Base-by-base conservation (phyloP, 2,888 invertebrate genomes). In the Agrotis segetum region DNA sequence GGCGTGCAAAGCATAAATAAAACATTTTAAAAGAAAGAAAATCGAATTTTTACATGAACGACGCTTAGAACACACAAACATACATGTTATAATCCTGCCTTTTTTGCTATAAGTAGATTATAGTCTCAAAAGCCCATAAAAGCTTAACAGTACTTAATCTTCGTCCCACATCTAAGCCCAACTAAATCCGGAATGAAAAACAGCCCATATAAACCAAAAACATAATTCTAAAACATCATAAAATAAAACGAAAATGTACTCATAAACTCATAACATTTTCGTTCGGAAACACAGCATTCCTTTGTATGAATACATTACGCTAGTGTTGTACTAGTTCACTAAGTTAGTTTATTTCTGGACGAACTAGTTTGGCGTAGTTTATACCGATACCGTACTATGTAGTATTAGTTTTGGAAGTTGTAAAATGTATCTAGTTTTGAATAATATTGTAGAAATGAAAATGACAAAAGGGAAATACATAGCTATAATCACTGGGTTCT, bases 281-380 rank as follows among this genome's bases (percentile, higher is more conserved):
- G 21, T 81, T 68, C 40, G 7, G 58, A 56, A 67, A 53, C 55
- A 44, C 40, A 49, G 56, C 77, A 78, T 78, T 65, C 77, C 77
- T 40, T 64, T 64, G 77, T 63, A 19, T 47, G 80, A 63, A 29
- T 64, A 60, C 49, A 60, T 53, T 46, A 29, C n/a, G 17, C 40
- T 81, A 78, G 82, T 77, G 82, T 62, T 81, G 77, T 21, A 19
- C 19, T 61, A 49, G 52, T 58, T 66, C 34, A 21, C 47, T 53
- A 75, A 79, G 9, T 56, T 29, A 64, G 63, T 56, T 40, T 79
- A 73, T 60, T 56, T 71, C 46, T 74, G 61, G 50, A 61, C 49
- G 46, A 16, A 71, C 61, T 79, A 78, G 72, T 71, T 78, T 46
- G 46, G 6, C 17, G 24, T 17, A 55, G 78, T 56, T 71, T 29